A percentile compares a stretch with the other conserved stretches of the same genome.
Conservation (phyloP, 2,888 invertebrate species). For the Camptogramma bilineatum region DNA sequence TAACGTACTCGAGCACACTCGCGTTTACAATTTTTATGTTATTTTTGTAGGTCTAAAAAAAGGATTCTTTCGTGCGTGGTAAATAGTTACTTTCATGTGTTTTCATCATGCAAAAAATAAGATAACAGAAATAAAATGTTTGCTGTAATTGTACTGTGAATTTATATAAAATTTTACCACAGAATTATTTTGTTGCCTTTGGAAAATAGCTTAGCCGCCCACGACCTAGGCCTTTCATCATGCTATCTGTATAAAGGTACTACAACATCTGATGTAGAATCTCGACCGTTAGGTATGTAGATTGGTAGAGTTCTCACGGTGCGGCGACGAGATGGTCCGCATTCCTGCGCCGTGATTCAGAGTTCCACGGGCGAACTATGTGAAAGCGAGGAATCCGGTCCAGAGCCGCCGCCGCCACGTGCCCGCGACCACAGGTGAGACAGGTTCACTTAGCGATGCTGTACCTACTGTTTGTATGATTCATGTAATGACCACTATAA, state of each 20-base stretch:
- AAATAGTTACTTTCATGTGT: no score
- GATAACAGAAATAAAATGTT: no score
- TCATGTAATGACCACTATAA: constrained; percentile 1
- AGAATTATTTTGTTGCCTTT: not conserved
- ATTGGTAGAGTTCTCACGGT: constrained; percentile 38
- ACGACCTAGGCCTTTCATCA: not conserved
- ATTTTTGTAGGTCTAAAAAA: no score
- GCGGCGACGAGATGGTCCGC: constrained; percentile 46
- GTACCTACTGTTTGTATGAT: not conserved
- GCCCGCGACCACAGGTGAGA: constrained; percentile 16
- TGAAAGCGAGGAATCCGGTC: constrained; percentile 62
- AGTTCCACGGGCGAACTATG: constrained; percentile 27
- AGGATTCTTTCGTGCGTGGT: no score
- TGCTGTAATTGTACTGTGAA: no score
- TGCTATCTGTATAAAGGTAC: not conserved
- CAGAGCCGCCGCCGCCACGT: constrained; percentile 25
- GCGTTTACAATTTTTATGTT: no score
- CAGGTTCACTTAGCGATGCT: constrained; percentile 13
- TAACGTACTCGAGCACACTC: no score
- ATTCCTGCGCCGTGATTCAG: constrained; percentile 61
- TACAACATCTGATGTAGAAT: constrained; percentile 6
- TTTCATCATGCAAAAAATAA: no score
- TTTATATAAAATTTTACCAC: no score
- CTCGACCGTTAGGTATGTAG: constrained; percentile 21
- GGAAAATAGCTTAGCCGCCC: not conserved